A percentile compares a stretch with the other conserved stretches of the same genome.
These are phyloP conservation scores for Helicoverpa assulta DNA, from an alignment of 2,888 invertebrate species.

Conservation along the genomic window DNA sequence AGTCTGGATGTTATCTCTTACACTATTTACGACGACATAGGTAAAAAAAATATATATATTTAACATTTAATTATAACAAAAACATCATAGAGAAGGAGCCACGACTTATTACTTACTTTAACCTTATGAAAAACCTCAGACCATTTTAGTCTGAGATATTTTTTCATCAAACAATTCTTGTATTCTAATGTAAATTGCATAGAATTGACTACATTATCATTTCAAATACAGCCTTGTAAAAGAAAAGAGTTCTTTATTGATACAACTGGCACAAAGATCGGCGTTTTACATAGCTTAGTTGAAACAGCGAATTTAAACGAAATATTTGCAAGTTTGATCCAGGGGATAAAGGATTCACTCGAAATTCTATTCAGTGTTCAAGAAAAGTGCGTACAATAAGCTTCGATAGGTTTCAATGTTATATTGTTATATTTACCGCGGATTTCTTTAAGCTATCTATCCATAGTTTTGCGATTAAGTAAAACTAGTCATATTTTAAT, in stretches of 20 bases:
- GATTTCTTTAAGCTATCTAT: no score
- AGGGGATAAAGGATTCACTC: slow-evolving; percentile 21
- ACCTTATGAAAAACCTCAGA: no score
- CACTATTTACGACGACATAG: no score
- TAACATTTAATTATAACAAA: no score
- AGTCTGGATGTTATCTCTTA: no score
- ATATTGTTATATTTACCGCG: not conserved
- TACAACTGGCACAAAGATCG: slow-evolving; percentile 9
- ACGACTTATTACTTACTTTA: no score
- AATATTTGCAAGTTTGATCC: slow-evolving; percentile 51
- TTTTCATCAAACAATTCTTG: not conserved
- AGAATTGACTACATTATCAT: slow-evolving; percentile 25
- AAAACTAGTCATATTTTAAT: no score
- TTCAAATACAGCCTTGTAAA: slow-evolving; percentile 27
- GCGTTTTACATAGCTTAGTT: slow-evolving; percentile 27
- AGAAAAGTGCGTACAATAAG: slow-evolving; percentile 18
- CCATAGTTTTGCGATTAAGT: no score
- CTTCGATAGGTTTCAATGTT: slow-evolving; percentile 6
- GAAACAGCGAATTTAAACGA: slow-evolving; percentile 18
- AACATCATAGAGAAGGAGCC: no score
- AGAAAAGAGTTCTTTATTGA: not conserved
- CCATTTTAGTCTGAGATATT: not conserved
- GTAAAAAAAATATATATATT: no score
- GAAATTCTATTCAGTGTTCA: slow-evolving; percentile 2
- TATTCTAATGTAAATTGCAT: not conserved